These are phyloP conservation scores for Prochilodus magdalenae DNA, from an alignment of 2,113 vertebrate species.

Conservation along the genomic window DNA sequence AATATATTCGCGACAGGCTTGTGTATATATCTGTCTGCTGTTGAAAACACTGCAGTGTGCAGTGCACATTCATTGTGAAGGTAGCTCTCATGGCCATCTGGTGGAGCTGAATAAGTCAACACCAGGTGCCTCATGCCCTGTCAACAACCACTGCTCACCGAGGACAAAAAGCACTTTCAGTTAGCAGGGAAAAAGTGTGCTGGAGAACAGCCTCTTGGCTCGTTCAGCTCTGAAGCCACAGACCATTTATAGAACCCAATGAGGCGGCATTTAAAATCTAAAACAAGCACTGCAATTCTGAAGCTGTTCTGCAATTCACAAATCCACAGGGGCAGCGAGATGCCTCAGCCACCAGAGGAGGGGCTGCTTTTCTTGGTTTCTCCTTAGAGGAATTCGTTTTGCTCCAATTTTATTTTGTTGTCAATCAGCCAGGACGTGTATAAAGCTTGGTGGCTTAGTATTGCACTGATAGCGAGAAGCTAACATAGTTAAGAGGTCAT, in stretches of 20 bases:
- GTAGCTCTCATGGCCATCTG: slow-evolving; percentile 6
- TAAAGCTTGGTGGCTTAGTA: no score
- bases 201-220: slow-evolving; percentile 1
- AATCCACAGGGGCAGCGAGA: neutral
- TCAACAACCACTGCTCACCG: neutral
- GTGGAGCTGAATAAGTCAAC: neutral
- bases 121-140: slow-evolving; percentile 12
- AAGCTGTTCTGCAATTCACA: neutral
- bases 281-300: neutral
- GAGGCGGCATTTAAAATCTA: neutral
- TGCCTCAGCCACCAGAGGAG: neutral
- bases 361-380: no score
- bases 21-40: neutral
- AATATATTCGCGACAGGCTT: neutral
- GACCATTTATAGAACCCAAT: neutral
- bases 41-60: neutral
- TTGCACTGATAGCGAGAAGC: no score
- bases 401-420: no score
- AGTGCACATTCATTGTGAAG: neutral
- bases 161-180: neutral
- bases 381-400: no score
- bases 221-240: neutral
- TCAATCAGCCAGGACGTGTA: no score
- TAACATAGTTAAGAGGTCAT: no score
- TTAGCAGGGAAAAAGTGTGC: neutral